Base-by-base conservation (phyloP, 2,888 invertebrate species). In the Autographa pulchrina region DNA sequence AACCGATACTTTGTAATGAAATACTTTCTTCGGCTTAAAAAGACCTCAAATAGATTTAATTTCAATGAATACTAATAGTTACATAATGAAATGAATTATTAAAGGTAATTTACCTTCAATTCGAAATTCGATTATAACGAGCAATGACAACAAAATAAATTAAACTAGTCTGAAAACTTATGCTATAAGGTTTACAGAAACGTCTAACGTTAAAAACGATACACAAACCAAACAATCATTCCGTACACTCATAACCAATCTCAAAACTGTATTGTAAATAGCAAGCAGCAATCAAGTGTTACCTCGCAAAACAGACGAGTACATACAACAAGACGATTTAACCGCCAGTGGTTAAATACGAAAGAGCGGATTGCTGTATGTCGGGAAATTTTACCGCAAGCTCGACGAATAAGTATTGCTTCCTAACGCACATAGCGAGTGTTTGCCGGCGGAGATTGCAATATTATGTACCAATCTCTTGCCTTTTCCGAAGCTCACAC, bases 361-460 rank as follows among this genome's bases (percentile, higher is more conserved):
- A 92, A 93, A 94, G 92, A 93, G 93, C 92, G 88, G 88, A 93
- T 91, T 91, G 91, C 85, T 94, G 93, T 93, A 90, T 89, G 85
- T 84, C 85, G 90, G 84, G 86, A 92, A 92, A 92, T 93, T 94
- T 90, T 91, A 93, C 93, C 93, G 88, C 92, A 76, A 83, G 84
- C 90, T 87, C 88, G 88, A 82, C 87, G 89, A 85, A 88, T 91
- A 89, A 88, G 92, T 93, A 92, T 93, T 82, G 74, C 79, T 90
- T 92, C 90, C 90, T 86, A 91, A 91, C 90, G 90, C 91, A 92
- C 86, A 90, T 87, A 88, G 86, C 80, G 83, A 86, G 83, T 93
- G 92, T 94, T 94, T 94, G 92, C 90, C 75, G 83, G 90, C 89
- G 91, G 93, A 94, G 92, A 94, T 94, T 94, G 94, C 94, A 93